A percentile compares a stretch with the other conserved stretches of the same genome.
Conservation (phyloP, 1,140 invertebrate species). For the Neodiprion fabricii region DNA sequence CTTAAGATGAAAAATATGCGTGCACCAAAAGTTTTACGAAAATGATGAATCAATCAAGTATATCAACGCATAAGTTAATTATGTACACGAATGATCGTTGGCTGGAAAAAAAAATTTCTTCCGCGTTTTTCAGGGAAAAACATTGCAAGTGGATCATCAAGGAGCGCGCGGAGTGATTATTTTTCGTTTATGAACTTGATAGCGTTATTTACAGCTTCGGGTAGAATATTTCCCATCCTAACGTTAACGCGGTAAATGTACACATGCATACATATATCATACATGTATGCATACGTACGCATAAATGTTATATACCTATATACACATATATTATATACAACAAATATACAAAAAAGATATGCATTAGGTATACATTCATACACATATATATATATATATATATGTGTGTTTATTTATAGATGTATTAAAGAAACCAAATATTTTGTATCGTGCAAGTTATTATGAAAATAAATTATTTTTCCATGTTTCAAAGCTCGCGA, state of each 20-base stretch:
- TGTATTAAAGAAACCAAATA: constrained; percentile 23
- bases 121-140: constrained; percentile 50
- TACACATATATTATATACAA: too few species aligned
- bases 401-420: too few species aligned
- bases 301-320: background rate
- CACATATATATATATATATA: too few species aligned
- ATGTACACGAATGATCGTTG: too few species aligned
- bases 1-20: too few species aligned
- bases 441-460: constrained; percentile 34
- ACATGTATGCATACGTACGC: background rate
- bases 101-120: background rate
- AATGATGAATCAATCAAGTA: too few species aligned
- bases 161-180: background rate
- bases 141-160: constrained; percentile 39
- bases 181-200: constrained; percentile 26
- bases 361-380: too few species aligned
- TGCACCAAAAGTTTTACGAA: too few species aligned
- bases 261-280: background rate
- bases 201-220: constrained; percentile 20
- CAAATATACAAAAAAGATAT: too few species aligned
- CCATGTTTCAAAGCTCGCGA: constrained; percentile 18
- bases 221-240: constrained; percentile 23
- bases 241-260: background rate
- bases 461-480: constrained; percentile 50
- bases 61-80: too few species aligned